phyloP scores from a whole-genome alignment of 2,888 invertebrate genomes.

The Apamea anceps region DNA sequence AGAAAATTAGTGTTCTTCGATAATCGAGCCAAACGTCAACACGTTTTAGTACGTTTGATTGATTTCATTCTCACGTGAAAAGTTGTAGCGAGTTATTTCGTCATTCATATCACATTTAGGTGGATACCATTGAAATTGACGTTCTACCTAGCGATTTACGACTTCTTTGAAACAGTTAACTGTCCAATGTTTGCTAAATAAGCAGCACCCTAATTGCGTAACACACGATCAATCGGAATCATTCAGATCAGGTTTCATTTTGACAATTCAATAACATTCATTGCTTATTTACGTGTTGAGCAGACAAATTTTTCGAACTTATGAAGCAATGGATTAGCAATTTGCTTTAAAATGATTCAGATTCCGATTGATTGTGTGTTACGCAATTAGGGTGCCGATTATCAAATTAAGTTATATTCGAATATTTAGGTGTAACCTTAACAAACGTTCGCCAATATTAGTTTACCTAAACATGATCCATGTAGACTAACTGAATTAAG shows the following conservation, averaged over 20 bases:
- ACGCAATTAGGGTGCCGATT: too few species aligned
- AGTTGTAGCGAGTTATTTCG: background rate
- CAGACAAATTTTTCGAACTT: too few species aligned
- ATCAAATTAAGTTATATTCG: constrained; percentile 1
- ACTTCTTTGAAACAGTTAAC: constrained; percentile 1
- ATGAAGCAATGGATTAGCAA: too few species aligned
- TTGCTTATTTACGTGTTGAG: too few species aligned
- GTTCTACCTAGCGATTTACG: background rate
- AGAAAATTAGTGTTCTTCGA: background rate
- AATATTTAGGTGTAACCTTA: constrained; percentile 1
- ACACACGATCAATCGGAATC: too few species aligned
- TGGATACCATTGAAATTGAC: too few species aligned
- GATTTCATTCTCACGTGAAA: background rate
- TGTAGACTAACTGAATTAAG: constrained; percentile 8
- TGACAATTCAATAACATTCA: too few species aligned
- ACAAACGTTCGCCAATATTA: constrained; percentile 4
- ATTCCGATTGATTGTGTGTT: too few species aligned
- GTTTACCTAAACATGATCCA: constrained; percentile 5
- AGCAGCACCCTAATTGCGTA: too few species aligned
- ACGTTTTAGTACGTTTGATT: constrained; percentile 18
- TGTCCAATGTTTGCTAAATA: background rate
- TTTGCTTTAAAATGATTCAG: too few species aligned
- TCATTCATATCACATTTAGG: background rate
- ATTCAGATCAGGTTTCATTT: too few species aligned
- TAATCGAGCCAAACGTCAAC: constrained; percentile 17